A percentile compares a stretch with the other conserved stretches of the same genome.
Conservation (phyloP, 2,888 invertebrate genomes). For the Ametastegia equiseti region DNA sequence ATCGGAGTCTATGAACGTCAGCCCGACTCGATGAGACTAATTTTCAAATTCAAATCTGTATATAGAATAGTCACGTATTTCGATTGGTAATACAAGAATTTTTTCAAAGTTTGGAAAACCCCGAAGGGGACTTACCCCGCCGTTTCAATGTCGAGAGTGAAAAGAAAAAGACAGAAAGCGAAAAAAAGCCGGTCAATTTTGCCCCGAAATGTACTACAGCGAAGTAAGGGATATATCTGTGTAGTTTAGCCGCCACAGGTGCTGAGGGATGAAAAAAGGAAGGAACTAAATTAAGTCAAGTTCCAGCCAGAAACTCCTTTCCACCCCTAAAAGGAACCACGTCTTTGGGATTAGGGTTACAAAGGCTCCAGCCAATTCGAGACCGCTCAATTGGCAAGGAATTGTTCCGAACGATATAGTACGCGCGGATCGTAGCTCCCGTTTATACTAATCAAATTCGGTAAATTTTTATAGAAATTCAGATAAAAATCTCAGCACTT, state of each 20-base stretch:
- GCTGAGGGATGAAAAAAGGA: constrained; percentile 15
- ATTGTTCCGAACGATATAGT: constrained; percentile 5
- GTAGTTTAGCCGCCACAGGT: constrained; percentile 18
- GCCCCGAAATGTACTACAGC: neutral
- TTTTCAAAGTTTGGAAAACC: too few species aligned
- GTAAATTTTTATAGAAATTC: too few species aligned
- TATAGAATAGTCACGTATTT: too few species aligned
- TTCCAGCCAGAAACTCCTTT: constrained; percentile 3
- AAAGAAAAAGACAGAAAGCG: too few species aligned
- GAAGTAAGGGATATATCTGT: neutral
- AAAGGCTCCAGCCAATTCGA: constrained; percentile 9
- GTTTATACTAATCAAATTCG: too few species aligned
- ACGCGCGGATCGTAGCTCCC: neutral
- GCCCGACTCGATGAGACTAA: too few species aligned
- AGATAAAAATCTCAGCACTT: too few species aligned
- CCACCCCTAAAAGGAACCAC: neutral
- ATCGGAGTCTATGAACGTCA: too few species aligned
- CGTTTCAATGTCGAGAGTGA: too few species aligned
- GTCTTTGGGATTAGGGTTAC: constrained; percentile 7
- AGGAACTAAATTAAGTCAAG: constrained; percentile 31
- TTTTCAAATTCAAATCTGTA: too few species aligned
- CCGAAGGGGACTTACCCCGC: too few species aligned
- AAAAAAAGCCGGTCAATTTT: neutral
- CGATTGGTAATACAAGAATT: too few species aligned
- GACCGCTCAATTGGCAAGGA: constrained; percentile 14